Base-by-base conservation (phyloP, 2,113 vertebrate species). In the Grantiella picta region DNA sequence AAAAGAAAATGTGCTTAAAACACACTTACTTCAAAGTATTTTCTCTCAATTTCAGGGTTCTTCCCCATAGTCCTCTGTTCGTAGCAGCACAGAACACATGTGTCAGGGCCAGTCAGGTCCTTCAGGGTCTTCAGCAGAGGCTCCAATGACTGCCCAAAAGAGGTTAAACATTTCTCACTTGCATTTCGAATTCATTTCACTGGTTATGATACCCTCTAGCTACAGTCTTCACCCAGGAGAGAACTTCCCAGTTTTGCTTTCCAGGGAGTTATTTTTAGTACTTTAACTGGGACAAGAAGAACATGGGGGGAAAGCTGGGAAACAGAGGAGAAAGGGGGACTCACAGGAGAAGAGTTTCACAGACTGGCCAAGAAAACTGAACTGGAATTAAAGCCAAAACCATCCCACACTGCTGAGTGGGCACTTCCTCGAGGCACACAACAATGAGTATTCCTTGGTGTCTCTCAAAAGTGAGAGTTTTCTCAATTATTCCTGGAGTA, bases 21-120 rank as follows among this genome's bases (percentile, higher is more conserved):
- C 0, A 5, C 50, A 86, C 98, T 98, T 59, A 99, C 99, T 98
- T 99, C 98, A 96, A 99, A 99, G 97, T 99, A 99, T 40, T 80
- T 98, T 42, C 94, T 98, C 95, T 99, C 99, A 60, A 99, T 98
- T 96, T 99, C 98, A 87, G 99, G 99, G 89, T 99, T 99, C 95
- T 98, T 97, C 3, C 99, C 99, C 96, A 99, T 96, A 3, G 99
- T 99, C 71, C 99, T 98, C 87, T 99, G 98, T 76, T 99, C 99
- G 4, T 99, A 99, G 95, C 99, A 99, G 96, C 99, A 99, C 96
- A 99, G 98, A 86, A 99, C 92, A 61, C 97, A 98, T 2, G 99
- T 99, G 28, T 98, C 97, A 15, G 98, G 97, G 95, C 99, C 98
- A 50, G 98, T 97, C 42, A 99, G 98, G 60, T 98, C 97, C 76